These are phyloP conservation scores for Bellardia pandia DNA, from an alignment of 2,888 invertebrate species.

Conservation along the genomic window DNA sequence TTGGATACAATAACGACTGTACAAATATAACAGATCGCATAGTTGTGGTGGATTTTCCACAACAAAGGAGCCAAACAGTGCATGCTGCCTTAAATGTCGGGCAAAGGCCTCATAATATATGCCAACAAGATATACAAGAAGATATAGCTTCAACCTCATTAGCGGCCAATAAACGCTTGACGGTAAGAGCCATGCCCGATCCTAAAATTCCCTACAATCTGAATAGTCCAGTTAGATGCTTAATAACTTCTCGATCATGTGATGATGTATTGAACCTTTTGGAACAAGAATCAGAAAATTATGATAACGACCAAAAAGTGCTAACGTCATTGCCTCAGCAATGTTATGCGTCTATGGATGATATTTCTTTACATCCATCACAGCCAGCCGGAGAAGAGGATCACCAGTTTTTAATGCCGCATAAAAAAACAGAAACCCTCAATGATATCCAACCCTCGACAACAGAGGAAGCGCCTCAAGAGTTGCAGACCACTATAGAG, in stretches of 20 bases:
- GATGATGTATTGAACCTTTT: constrained; percentile 86
- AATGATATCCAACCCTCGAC: not conserved
- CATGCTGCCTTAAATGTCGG: constrained; percentile 9
- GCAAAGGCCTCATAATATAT: constrained; percentile 65
- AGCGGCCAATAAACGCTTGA: constrained; percentile 84
- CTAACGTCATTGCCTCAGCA: constrained; percentile 66
- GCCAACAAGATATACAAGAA: constrained; percentile 64
- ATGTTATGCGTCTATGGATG: constrained; percentile 86
- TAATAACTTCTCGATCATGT: constrained; percentile 85
- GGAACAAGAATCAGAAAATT: constrained; percentile 74
- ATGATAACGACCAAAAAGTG: constrained; percentile 43
- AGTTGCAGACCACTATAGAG: not conserved
- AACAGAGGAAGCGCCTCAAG: constrained; percentile 4
- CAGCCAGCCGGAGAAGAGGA: constrained; percentile 61
- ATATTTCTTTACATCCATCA: constrained; percentile 85
- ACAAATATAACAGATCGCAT: constrained; percentile 93
- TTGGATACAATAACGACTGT: constrained; percentile 96
- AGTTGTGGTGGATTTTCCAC: constrained; percentile 90
- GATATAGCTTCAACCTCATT: constrained; percentile 50
- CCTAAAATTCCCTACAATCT: constrained; percentile 84
- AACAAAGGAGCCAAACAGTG: constrained; percentile 72
- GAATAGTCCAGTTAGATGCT: constrained; percentile 81
- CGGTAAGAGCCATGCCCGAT: constrained; percentile 89
- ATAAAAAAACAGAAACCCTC: constrained; percentile 41
- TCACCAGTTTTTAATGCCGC: constrained; percentile 43